Evolutionary conservation across 64 coral and sea anemone genomes (phyloP).

Genomic region (Stichodactyla mertensii): DNA sequence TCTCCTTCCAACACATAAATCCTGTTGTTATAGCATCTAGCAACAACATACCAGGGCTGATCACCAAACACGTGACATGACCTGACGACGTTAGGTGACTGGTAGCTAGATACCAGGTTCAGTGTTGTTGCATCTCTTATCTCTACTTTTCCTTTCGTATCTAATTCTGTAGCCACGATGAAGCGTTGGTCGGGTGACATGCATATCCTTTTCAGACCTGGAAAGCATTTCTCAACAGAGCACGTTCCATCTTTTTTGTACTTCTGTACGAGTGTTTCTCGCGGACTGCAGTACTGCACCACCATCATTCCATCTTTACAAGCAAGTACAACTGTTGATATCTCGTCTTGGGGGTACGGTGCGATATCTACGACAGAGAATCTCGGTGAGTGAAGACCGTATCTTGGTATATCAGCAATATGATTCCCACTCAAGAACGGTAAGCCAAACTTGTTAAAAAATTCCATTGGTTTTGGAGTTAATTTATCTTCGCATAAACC

Average conservation of each 20-base stretch:
- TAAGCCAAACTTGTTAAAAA: background rate
- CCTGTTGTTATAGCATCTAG: slow-evolving; percentile 2
- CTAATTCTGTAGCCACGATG: background rate
- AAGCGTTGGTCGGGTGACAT: background rate
- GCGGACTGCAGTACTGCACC: no score
- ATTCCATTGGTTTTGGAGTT: no score
- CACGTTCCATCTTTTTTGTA: background rate
- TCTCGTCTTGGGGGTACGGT: background rate
- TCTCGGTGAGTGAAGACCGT: background rate
- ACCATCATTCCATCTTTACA: background rate
- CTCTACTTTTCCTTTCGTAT: background rate
- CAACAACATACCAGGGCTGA: slow-evolving; percentile 13
- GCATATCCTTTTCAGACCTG: background rate
- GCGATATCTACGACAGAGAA: background rate
- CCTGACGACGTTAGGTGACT: background rate
- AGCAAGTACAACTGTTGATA: background rate
- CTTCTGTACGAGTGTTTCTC: background rate
- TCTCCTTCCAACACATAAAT: slow-evolving; percentile 10
- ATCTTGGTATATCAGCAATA: background rate
- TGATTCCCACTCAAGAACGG: background rate
- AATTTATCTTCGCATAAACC: no score
- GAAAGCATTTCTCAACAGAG: background rate
- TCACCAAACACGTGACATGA: background rate
- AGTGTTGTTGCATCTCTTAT: background rate
- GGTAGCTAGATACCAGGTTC: background rate